phyloP scores from a whole-genome alignment of 2,113 vertebrate genomes.

The Phainopepla nitens region DNA sequence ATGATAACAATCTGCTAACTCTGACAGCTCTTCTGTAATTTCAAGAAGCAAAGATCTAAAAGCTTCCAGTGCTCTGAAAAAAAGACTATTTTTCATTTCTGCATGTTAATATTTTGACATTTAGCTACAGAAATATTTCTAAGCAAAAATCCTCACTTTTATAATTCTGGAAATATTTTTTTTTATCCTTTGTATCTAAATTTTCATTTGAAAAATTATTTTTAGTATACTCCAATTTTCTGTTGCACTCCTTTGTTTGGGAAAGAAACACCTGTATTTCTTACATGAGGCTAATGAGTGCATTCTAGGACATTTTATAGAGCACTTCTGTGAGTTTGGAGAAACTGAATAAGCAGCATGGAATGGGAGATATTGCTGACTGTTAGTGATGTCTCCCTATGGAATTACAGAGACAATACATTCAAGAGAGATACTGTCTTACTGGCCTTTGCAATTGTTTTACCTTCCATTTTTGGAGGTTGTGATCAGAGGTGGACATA shows the following conservation, averaged over 20 bases:
- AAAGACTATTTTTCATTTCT: not conserved
- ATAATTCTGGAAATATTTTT: not conserved
- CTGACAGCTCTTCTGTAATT: not conserved
- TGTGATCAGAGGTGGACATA: not conserved
- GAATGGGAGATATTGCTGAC: not conserved
- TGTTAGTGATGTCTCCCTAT: not conserved
- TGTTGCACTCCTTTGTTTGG: not conserved
- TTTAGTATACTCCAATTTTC: not conserved
- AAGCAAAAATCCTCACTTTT: not conserved
- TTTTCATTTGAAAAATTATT: too few relatives aligned
- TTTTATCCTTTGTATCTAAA: too few relatives aligned
- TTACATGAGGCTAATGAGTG: not conserved
- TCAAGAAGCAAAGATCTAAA: not conserved
- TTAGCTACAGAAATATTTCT: not conserved
- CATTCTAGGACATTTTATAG: not conserved
- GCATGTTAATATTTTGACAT: not conserved
- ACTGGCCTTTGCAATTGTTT: not conserved
- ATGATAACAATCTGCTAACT: not conserved
- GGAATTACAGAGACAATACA: not conserved
- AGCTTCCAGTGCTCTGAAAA: not conserved
- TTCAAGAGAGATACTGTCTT: not conserved
- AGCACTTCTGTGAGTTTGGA: not conserved
- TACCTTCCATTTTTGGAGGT: not conserved
- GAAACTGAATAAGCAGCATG: not conserved
- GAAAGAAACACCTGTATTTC: not conserved